These are phyloP conservation scores for Pyralis farinalis DNA, from an alignment of 2,888 invertebrate species.

Conservation along the genomic window DNA sequence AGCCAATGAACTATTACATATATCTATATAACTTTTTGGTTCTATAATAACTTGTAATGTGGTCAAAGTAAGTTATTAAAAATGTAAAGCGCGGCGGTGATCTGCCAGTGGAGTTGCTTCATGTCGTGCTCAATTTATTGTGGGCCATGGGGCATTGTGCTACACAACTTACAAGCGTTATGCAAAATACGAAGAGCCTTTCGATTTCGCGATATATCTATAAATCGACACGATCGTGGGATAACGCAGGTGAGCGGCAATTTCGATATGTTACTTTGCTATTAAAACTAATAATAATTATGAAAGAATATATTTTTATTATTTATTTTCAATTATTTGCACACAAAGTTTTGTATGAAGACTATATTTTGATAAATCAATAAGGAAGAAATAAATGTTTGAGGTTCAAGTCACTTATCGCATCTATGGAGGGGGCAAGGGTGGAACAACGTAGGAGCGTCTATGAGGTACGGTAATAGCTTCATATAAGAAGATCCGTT, in stretches of 20 bases:
- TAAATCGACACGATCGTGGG: constrained; percentile 73
- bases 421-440: no score
- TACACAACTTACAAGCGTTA: constrained; percentile 65
- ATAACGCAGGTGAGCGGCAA: constrained; percentile 67
- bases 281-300: no score
- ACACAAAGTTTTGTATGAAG: no score
- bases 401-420: no score
- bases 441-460: no score
- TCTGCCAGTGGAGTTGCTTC: constrained; percentile 7
- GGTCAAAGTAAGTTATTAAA: neutral
- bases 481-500: no score
- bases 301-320: no score
- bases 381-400: no score
- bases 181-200: constrained; percentile 75
- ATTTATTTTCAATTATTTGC: no score
- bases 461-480: no score
- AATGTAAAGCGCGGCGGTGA: neutral
- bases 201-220: constrained; percentile 72
- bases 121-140: constrained; percentile 30
- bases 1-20: no score
- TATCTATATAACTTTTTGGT: neutral
- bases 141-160: constrained; percentile 56
- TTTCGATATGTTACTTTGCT: constrained; percentile 64
- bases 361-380: no score
- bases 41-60: neutral